Base-by-base conservation (phyloP, 2,888 invertebrate species). In the Campaea margaritaria region DNA sequence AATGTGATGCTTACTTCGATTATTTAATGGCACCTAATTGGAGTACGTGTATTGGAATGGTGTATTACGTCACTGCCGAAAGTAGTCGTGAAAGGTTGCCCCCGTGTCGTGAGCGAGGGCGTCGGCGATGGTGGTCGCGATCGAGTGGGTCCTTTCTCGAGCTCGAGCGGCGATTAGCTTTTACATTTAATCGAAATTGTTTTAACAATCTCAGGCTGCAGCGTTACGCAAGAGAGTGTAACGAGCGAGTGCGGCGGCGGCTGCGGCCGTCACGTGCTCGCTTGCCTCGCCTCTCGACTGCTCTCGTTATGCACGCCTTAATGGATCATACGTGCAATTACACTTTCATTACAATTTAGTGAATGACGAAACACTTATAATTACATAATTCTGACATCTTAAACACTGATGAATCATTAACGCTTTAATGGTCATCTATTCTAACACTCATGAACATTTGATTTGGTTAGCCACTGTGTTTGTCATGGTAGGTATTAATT, bases 71-170 rank as follows among this genome's bases (percentile, higher is more conserved):
- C 82, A 89, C 65, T 63, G 71, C 82, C 83, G 87, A 89, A 89
- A 90, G 88, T 86, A 74, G 86, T 86, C 81, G 88, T 90, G 89
- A 90, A 89, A 91, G 87, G 87, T 83, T 79, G 85, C 71, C 73
- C 47, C 76, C 72, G 73, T 48, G 42, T 56, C 67, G 75, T 67
- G 72, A 69, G 74, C 64, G 83, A 82, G 82, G 83, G 80, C 78
- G 76, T 68, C 47, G 62, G 46, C 69, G 67, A 68, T 66, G 69
- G 73, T 67, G 70, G 67, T 69, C 64, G 72, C 65, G 59, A 56
- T 67, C 66, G 69, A 74, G 62, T 67, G 70, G 74, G 73, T 85
- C 86, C 86, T 86, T 85, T 87, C 86, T 82, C 82, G 77, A 60
- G 70, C 67, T 72, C 68, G 69, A 70, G 74, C 72, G 78, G 67